Percentiles rank a stretch among this genome's conserved stretches.
Conservation (phyloP, 2,888 invertebrate genomes). For the Macrophya alboannulata region DNA sequence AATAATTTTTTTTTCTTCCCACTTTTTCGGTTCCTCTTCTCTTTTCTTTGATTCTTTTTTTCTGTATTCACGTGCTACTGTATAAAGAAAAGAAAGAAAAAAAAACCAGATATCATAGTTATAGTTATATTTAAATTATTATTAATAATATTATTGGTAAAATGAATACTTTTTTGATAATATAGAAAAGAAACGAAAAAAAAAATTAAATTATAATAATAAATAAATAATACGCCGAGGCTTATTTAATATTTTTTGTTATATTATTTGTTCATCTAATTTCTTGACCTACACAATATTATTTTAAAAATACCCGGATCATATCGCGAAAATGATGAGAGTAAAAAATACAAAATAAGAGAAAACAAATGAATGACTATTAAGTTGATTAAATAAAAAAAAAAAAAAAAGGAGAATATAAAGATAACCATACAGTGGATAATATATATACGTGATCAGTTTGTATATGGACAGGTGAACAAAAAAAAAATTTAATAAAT, state of each 20-base stretch:
- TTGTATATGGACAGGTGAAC: conserved; percentile 1
- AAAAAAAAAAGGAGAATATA: too few relatives aligned
- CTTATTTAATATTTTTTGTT: not conserved
- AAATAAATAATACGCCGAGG: not conserved
- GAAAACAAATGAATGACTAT: not conserved
- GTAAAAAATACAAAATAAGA: too few relatives aligned
- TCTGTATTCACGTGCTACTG: not conserved
- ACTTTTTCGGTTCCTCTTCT: not conserved
- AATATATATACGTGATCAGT: not conserved
- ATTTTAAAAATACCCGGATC: not conserved
- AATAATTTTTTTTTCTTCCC: not conserved
- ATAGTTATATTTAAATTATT: not conserved
- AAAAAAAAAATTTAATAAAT: not conserved
- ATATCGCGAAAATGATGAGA: too few relatives aligned
- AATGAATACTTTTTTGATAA: not conserved
- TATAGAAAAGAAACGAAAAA: not conserved
- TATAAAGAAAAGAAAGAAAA: not conserved
- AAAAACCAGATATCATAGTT: not conserved
- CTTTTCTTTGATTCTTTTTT: not conserved
- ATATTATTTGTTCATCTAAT: not conserved
- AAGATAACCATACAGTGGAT: not conserved
- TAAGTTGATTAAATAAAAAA: too few relatives aligned
- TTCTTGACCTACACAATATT: not conserved
- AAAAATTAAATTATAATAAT: too few relatives aligned
- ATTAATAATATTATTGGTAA: not conserved